Evolutionary conservation across 2,797 vertebrate genomes (phyloP).

Genomic region (Pterois miles): DNA sequence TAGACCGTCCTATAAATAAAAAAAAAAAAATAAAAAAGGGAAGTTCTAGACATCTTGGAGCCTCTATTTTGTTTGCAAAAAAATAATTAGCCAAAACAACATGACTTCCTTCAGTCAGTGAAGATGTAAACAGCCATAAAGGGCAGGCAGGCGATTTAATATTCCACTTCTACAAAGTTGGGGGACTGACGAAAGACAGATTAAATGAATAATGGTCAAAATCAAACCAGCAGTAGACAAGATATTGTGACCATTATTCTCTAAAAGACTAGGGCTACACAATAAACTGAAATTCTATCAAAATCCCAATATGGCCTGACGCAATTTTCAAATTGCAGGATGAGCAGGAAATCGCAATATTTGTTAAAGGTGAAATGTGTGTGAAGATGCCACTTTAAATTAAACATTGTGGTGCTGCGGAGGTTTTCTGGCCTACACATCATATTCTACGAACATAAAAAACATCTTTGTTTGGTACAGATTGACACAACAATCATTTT

Average conservation of each 20-base stretch:
- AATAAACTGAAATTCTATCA: no score
- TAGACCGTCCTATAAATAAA: neutral
- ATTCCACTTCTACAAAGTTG: neutral
- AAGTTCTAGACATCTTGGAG: neutral
- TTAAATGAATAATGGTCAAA: neutral
- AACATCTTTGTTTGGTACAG: no score
- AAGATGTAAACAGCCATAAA: neutral
- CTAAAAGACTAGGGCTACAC: neutral
- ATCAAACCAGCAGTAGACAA: neutral
- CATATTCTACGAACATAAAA: no score
- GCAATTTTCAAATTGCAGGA: no score
- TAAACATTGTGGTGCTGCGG: no score
- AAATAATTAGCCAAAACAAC: neutral
- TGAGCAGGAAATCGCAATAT: no score
- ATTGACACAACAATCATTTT: no score
- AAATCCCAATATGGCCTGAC: no score
- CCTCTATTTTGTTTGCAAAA: neutral
- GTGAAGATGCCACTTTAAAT: no score
- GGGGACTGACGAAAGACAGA: neutral
- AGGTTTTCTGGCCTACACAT: no score
- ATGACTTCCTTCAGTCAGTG: neutral
- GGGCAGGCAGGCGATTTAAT: neutral
- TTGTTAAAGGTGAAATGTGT: no score
- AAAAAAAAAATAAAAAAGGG: neutral
- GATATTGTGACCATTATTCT: neutral